phyloP scores from a whole-genome alignment of 2,113 vertebrate species.

The Pimephales promelas region DNA sequence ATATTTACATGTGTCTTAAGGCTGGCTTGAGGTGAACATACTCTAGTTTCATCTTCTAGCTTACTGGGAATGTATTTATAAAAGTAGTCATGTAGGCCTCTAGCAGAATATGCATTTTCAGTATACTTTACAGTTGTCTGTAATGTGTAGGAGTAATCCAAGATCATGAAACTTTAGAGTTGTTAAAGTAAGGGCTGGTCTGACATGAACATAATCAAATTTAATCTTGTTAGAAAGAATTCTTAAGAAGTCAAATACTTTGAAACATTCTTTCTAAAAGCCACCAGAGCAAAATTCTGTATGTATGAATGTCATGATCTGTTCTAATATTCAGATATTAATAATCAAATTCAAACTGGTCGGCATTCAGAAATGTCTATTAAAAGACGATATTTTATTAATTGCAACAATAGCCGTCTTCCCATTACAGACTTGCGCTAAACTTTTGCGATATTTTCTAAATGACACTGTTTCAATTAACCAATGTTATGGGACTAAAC shows the following conservation, averaged over 20 bases:
- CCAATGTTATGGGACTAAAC: too few species aligned
- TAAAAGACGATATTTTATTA: neutral
- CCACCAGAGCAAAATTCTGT: neutral
- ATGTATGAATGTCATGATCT: neutral
- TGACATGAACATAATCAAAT: neutral
- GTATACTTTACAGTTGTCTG: neutral
- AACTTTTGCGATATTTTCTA: too few species aligned
- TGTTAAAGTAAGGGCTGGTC: neutral
- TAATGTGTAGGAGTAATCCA: neutral
- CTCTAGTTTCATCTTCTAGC: neutral
- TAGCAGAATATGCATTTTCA: constrained; percentile 1
- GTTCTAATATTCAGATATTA: neutral
- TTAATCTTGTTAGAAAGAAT: neutral
- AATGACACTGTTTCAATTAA: too few species aligned
- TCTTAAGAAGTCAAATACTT: neutral
- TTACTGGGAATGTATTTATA: neutral
- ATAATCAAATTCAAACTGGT: neutral
- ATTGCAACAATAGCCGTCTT: neutral
- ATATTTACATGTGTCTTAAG: neutral
- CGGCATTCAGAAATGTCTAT: neutral
- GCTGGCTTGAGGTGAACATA: neutral
- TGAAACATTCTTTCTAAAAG: neutral
- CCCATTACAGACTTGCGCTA: too few species aligned
- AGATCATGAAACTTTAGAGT: neutral
- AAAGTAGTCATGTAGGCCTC: neutral